Evolutionary conservation across 2,888 invertebrate species (phyloP), one percentile per base, ranked within the genome.

Genomic region (Andrena bicolor): DNA sequence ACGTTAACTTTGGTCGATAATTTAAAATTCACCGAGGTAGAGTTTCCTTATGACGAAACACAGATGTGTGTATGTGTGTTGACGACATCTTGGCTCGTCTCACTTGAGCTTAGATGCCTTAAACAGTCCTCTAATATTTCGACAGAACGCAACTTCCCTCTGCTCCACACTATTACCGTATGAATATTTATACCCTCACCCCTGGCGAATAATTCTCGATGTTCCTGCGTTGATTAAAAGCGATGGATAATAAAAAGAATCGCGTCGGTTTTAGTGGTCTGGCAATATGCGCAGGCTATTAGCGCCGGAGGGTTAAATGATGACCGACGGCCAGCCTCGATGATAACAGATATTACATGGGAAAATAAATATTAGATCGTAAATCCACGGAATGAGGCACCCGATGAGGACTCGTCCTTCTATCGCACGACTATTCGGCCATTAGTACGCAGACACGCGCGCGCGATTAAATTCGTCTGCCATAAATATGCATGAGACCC

Each of bases 391-490:
- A n/a, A 30, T 28, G 58, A 68, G 20, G n/a, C 16, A 23, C 16
- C 16, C 35, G n/a, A 2, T 35, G 4, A 4, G 41, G 7, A 13
- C 10, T 16, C 23, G 32, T 58, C 64, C 49, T 60, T n/a, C 58
- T 20, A 41, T n/a, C 2, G 23, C 30, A 20, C 28, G 28, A 56
- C 49, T 35, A 26, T 58, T 78, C 30, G 41, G 28, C 20, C 80
- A 63, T 68, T 69, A 70, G 41, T 30, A 49, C 28, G 32, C 49
- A 58, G 58, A 63, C 68, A 61, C 51, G 66, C 72, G 56, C 72
- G 56, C 63, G 8, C 49, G 64, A 73, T 80, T 80, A 80, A 80
- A 80, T 80, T 80, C 56, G 80, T 49, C 63, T 26, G 68, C 35
- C 53, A 69, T 80, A 68, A 63, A 80, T 80, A 80, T 80, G 8